These are phyloP conservation scores for Cuculus canorus DNA, from an alignment of 2,797 vertebrate species.

Conservation along the genomic window DNA sequence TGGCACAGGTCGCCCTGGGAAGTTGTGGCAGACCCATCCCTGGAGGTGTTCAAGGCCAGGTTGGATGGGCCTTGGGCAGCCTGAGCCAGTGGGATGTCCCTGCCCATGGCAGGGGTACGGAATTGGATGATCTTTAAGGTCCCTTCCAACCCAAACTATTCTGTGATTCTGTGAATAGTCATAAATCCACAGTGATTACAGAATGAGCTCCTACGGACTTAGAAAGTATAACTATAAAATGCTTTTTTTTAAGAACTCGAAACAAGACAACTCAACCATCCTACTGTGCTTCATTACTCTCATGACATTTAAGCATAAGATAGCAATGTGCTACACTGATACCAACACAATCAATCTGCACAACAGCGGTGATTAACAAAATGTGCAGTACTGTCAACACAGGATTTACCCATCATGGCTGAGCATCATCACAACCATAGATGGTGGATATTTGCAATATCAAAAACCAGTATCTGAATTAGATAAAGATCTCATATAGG, in stretches of 20 bases:
- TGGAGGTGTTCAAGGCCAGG: too few relatives aligned
- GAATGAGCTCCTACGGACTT: neutral
- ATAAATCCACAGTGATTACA: neutral
- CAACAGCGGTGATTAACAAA: neutral
- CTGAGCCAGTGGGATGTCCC: too few relatives aligned
- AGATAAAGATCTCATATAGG: neutral
- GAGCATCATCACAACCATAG: neutral
- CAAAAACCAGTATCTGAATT: neutral
- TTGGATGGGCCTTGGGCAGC: too few relatives aligned
- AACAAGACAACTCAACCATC: neutral
- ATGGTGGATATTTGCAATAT: neutral
- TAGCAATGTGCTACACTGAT: rapidly evolving
- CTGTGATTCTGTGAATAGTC: too few relatives aligned
- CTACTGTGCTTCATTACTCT: neutral
- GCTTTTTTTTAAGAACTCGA: neutral
- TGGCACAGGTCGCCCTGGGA: too few relatives aligned
- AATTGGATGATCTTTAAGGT: too few relatives aligned
- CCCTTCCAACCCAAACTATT: too few relatives aligned
- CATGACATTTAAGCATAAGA: neutral
- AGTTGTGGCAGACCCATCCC: too few relatives aligned
- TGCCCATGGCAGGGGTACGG: too few relatives aligned
- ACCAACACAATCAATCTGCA: neutral
- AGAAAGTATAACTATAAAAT: neutral
- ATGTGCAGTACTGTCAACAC: neutral
- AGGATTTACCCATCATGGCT: neutral